A percentile compares a stretch with the other conserved stretches of the same genome.
These are phyloP conservation scores for Telenomus remus DNA, from an alignment of 1,140 invertebrate genomes.

Conservation along the genomic window DNA sequence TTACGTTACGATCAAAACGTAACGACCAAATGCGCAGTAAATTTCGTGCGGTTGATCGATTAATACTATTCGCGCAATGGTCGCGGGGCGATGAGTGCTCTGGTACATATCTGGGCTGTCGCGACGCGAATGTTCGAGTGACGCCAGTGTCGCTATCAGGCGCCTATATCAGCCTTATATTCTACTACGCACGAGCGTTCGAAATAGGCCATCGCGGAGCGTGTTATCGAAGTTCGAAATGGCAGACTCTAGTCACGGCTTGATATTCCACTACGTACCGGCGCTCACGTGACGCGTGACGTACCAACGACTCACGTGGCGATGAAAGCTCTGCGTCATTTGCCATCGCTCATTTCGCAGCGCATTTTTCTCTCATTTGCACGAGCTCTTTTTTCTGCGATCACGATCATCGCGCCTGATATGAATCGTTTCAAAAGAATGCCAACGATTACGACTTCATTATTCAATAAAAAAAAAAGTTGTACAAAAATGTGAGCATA, in stretches of 20 bases:
- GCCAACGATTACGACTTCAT: neutral
- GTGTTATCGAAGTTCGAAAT: conserved; percentile 51
- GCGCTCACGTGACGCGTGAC: conserved; percentile 66
- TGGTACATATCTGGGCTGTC: conserved; percentile 15
- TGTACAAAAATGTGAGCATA: too few relatives aligned
- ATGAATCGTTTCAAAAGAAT: neutral
- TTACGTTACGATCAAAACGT: conserved; percentile 7
- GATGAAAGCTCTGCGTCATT: conserved; percentile 61
- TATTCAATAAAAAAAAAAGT: too few relatives aligned
- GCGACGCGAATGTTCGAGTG: conserved; percentile 44
- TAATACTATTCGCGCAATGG: conserved; percentile 26
- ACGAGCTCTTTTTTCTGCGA: conserved; percentile 19
- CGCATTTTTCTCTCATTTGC: conserved; percentile 24
- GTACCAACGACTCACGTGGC: conserved; percentile 64
- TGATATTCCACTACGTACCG: conserved; percentile 58
- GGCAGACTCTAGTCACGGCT: conserved; percentile 45
- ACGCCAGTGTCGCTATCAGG: conserved; percentile 33
- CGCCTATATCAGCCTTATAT: conserved; percentile 18
- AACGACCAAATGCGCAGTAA: conserved; percentile 27
- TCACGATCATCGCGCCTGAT: conserved; percentile 4
- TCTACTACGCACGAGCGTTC: conserved; percentile 32
- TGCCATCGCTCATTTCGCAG: conserved; percentile 31
- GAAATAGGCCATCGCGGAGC: conserved; percentile 48
- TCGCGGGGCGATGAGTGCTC: conserved; percentile 10
- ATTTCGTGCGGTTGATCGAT: conserved; percentile 9